Percentiles rank a stretch among this genome's conserved stretches.
Evolutionary conservation across 2,113 vertebrate genomes (phyloP).

Genomic region (Tachycineta bicolor): DNA sequence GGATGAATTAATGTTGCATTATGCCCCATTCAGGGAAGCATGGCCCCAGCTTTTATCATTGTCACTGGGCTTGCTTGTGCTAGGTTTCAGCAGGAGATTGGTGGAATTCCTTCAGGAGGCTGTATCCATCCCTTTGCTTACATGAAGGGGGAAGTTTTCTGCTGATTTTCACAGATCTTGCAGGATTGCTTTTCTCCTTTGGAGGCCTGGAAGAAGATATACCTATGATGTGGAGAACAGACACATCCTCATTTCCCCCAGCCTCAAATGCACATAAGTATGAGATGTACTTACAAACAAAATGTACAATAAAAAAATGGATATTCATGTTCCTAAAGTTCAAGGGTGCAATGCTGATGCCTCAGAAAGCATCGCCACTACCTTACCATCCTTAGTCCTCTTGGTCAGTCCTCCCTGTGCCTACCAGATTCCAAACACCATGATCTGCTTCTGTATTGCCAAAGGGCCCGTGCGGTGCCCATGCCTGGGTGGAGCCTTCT

Average conservation of each 20-base stretch:
- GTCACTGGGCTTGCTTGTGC: background rate
- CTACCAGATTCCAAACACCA: background rate
- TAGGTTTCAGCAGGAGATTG: background rate
- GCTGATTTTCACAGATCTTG: background rate
- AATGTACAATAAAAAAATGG: background rate
- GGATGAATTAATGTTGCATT: conserved; percentile 5
- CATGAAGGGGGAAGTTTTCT: background rate
- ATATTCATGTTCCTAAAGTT: background rate
- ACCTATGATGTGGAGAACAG: background rate
- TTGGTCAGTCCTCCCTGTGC: background rate
- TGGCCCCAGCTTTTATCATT: background rate
- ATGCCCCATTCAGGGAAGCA: background rate
- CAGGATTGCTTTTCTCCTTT: background rate
- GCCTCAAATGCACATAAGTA: background rate
- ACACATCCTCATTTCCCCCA: background rate
- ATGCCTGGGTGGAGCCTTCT: background rate
- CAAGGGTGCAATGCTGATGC: background rate
- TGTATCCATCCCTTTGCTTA: background rate
- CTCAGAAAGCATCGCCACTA: background rate
- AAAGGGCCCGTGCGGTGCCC: background rate
- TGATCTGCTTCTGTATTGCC: background rate
- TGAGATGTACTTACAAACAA: background rate
- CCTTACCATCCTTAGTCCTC: background rate
- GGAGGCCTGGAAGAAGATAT: background rate
- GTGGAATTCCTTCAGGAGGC: background rate